Evolutionary conservation across 2,113 vertebrate genomes (phyloP).

Genomic region (Phrynosoma platyrhinos): DNA sequence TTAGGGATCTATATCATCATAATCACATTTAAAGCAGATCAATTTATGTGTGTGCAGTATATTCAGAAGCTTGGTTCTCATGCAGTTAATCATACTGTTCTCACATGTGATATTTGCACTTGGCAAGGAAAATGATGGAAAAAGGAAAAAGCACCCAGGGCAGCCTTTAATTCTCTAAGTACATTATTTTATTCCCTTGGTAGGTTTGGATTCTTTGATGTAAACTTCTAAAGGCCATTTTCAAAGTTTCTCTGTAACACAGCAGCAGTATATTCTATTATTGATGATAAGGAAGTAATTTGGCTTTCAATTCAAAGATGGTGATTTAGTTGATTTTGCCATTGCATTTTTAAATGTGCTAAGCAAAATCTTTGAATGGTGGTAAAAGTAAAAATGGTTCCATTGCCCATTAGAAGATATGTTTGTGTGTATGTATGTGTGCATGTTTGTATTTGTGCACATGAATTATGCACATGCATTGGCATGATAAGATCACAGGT

Average conservation of each 20-base stretch:
- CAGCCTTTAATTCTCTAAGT: neutral
- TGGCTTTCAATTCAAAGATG: constrained; percentile 5
- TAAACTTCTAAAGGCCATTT: constrained; percentile 1
- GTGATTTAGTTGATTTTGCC: neutral
- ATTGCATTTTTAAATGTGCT: neutral
- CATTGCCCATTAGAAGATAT: neutral
- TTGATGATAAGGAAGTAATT: constrained; percentile 25
- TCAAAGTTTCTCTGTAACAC: constrained; percentile 7
- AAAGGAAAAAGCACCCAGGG: neutral
- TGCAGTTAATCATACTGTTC: constrained; percentile 10
- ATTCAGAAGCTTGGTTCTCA: constrained; percentile 25
- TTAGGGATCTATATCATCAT: no score
- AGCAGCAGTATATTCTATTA: constrained; percentile 11
- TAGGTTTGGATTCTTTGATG: constrained; percentile 9
- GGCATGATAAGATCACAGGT: neutral
- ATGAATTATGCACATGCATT: neutral
- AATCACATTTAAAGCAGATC: neutral
- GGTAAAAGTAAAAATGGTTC: neutral
- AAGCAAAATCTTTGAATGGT: neutral
- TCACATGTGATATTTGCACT: no score
- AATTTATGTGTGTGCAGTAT: neutral
- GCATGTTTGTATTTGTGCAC: neutral
- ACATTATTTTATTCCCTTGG: neutral
- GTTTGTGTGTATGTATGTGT: neutral
- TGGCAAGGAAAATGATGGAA: no score